Percentiles rank a stretch among this genome's conserved stretches.
phyloP scores from a whole-genome alignment of 2,113 vertebrate species.

The Tapirus terrestris region DNA sequence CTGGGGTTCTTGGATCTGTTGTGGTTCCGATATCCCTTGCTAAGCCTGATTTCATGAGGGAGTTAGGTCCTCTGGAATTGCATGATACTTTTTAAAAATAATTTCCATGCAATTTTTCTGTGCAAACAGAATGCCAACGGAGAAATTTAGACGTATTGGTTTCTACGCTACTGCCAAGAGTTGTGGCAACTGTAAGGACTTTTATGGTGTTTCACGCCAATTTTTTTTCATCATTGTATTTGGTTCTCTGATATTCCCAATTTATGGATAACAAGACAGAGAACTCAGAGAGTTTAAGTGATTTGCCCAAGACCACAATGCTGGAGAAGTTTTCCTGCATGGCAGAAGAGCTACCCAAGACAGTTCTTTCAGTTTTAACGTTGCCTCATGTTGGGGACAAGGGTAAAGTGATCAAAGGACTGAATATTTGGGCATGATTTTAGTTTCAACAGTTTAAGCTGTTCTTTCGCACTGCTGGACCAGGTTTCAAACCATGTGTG shows the following conservation, averaged over 20 bases:
- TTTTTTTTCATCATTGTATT: not conserved
- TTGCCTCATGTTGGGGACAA: not conserved
- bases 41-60: not conserved
- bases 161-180: not conserved
- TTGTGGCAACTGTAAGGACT: not conserved
- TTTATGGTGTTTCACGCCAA: not conserved
- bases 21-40: not conserved
- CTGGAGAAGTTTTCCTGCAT: not conserved
- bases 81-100: constrained; percentile 2
- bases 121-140: not conserved
- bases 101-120: not conserved
- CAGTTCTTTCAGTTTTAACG: not conserved
- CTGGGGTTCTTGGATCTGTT: not conserved
- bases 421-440: not conserved
- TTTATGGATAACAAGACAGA: not conserved
- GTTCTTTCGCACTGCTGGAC: not conserved
- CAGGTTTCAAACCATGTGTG: not conserved
- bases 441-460: not conserved
- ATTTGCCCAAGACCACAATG: not conserved
- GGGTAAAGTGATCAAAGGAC: not conserved
- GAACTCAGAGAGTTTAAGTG: not conserved
- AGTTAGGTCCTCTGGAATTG: not conserved
- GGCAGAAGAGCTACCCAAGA: not conserved
- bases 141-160: not conserved
- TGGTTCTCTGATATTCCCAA: not conserved